These are phyloP conservation scores for Amniataba percoides DNA, from an alignment of 2,797 vertebrate species.

Conservation along the genomic window DNA sequence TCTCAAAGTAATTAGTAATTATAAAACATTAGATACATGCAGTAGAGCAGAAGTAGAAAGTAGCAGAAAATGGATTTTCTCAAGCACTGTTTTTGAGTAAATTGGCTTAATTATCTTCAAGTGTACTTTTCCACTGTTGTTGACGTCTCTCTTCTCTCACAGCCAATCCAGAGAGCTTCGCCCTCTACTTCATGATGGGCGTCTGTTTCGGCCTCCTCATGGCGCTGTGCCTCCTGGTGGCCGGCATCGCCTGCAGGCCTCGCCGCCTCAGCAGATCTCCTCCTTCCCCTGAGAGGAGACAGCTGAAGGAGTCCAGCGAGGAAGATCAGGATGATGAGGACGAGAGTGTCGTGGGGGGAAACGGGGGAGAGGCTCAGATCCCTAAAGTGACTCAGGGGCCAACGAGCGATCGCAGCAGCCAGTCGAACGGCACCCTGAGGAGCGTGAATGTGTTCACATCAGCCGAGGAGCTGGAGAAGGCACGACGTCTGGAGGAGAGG, in stretches of 20 bases:
- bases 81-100: not conserved
- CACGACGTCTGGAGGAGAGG: constrained; percentile 90
- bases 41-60: not conserved
- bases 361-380: constrained; percentile 81
- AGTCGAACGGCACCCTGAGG: constrained; percentile 81
- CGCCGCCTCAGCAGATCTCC: constrained; percentile 66
- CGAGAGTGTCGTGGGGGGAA: constrained; percentile 81
- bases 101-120: not conserved
- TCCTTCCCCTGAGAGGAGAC: constrained; percentile 75
- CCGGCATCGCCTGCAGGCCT: constrained; percentile 88
- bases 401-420: constrained; percentile 65
- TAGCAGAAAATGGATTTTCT: not conserved
- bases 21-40: too few species aligned
- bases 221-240: constrained; percentile 92
- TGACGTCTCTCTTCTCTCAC: not conserved
- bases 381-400: constrained; percentile 77
- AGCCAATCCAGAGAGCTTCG: constrained; percentile 94
- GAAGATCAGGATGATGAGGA: constrained; percentile 84
- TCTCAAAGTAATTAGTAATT: too few species aligned
- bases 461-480: constrained; percentile 91
- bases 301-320: constrained; percentile 84
- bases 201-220: constrained; percentile 93
- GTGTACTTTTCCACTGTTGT: not conserved
- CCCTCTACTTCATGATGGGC: constrained; percentile 94
- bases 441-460: constrained; percentile 91